Base-by-base conservation (phyloP, 2,797 vertebrate genomes). In the Malurus splendens region DNA sequence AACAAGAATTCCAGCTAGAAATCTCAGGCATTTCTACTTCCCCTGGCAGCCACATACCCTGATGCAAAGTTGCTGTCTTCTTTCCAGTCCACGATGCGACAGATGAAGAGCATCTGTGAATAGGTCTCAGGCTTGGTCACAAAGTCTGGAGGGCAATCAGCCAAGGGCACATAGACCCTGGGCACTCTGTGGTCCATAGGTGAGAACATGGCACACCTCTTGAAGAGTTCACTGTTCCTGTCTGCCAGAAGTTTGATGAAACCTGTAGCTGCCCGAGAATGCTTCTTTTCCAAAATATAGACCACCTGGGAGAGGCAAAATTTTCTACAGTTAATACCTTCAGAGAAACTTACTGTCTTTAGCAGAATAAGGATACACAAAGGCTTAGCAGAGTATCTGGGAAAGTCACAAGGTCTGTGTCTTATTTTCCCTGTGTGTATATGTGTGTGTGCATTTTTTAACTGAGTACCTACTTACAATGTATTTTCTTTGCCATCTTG, bases 181-280 rank as follows among this genome's bases (percentile, higher is more conserved):
- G 99, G 99, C 64, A 99, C 98, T 24, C 99, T 97, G 95, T 99
- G 99, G 96, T 99, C 99, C 64, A 98, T 96, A 1, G 99, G 99
- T 57, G 99, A 98, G 95, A 99, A 99, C 96, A 99, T 97, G 84
- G 98, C 98, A 12, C 98, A 99, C 30, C 97, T 98, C 94, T 89
- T 97, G 80, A 97, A 97, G 50, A 97, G 93, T 18, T 98, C 97
- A n/a, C 97, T 97, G 90, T 95, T 98, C 93, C 98, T 99, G 90
- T 99, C 98, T 7, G 98, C 97, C 68, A 99, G 96, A 92, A 98
- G 98, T 82, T 98, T 99, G 87, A 99, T 98, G 95, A 98, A 98
- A 76, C 99, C 99, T 0, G 98, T 98, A 14, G 96, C 99, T 45
- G 98, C 98, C 77, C 99, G 97, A 5, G 99, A 99, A 96, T 99